Evolutionary conservation across 1,140 invertebrate species (phyloP), one percentile per base, ranked within the genome.

Genomic region (Notospermus geniculatus): DNA sequence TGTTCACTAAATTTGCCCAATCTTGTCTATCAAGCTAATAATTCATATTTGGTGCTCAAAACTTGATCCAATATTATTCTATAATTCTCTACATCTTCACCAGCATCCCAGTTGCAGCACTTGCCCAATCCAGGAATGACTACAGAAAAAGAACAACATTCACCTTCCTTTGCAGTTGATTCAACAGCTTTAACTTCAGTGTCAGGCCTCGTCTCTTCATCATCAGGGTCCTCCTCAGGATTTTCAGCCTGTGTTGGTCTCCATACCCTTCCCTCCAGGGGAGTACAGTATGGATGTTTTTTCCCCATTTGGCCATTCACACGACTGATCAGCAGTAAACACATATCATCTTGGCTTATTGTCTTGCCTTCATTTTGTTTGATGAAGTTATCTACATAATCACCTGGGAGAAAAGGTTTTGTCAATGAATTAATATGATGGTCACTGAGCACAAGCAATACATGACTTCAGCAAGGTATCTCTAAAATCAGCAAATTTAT

Each of bases 341-440:
- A 71, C 11, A 75, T 36, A 25, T 75, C 58, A 62, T 74, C 73
- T 1, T 30, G 28, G 25, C 28, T 63, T 2, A 68, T 69, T 58
- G 72, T 68, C 58, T 65, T 65, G 2, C 68, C 68, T 62, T 69
- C 64, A 58, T 75, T 68, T 43, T 72, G 69, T 17, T 65, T 67
- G 9, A 68, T 27, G 2, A 72, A 30, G 29, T 66, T 66, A 15
- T 71, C 70, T n/a, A 76, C 68, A 64, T 69, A 71, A 13, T 50
- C 58, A 46, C 54, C 73, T 76, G 60, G 61, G 65, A 59, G n/a
- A 60, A 22, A 60, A n/a, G 29, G 19, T 2, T 29, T 17, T 17
- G 25, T 25, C 36, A 54, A 30, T 54, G 28, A 52, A 36, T 25
- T 17, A n/a, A n/a, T n/a, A n/a, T n/a, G n/a, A n/a, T n/a, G n/a